A percentile compares a stretch with the other conserved stretches of the same genome.
phyloP scores from a whole-genome alignment of 2,113 vertebrate species.

The Colaptes auratus region DNA sequence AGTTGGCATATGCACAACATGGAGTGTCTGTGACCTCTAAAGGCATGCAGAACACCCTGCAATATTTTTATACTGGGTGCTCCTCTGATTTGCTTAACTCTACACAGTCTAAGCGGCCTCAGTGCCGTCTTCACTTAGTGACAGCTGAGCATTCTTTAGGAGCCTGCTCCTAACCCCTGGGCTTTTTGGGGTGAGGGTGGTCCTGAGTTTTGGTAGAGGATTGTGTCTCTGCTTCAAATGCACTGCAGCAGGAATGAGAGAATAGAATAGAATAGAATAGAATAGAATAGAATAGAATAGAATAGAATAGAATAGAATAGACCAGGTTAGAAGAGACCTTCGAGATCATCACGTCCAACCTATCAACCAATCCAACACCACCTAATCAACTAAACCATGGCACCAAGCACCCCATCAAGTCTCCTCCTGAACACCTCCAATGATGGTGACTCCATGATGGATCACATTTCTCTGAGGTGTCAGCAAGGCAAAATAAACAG shows the following conservation, averaged over 20 bases:
- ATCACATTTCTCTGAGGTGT: neutral
- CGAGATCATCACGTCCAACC: too few species aligned
- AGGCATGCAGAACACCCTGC: neutral
- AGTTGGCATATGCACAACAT: neutral
- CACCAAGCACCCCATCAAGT: too few species aligned
- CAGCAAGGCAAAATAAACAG: neutral
- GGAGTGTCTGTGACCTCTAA: neutral
- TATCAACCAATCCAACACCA: too few species aligned
- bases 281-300: too few species aligned
- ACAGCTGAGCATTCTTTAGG: neutral
- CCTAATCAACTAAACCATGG: too few species aligned
- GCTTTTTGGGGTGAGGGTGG: neutral
- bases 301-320: too few species aligned
- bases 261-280: too few species aligned
- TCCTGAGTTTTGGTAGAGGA: neutral
- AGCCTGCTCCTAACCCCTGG: neutral
- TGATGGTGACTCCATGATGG: too few species aligned
- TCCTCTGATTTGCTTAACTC: neutral
- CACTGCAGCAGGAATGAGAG: rapidly evolving
- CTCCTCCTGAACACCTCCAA: too few species aligned
- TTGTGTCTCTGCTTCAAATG: neutral
- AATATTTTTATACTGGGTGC: neutral
- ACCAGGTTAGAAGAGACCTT: too few species aligned
- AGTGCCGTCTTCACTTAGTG: neutral
- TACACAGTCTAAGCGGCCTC: neutral